A percentile compares a stretch with the other conserved stretches of the same genome.
Evolutionary conservation across 2,113 vertebrate species (phyloP).

Genomic region (Etia nguti): DNA sequence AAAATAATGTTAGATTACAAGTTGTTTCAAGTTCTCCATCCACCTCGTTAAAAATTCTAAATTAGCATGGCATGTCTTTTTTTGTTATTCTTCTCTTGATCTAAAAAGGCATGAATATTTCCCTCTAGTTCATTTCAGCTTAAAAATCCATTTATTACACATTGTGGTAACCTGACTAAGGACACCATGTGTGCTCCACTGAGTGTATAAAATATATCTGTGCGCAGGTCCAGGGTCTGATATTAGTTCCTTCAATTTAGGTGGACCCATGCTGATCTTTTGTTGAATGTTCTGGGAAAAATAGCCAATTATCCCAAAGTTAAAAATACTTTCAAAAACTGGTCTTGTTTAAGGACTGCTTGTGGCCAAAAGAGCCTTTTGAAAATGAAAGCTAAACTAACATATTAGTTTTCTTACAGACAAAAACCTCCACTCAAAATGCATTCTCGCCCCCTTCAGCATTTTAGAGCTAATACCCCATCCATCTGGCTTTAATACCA

Average conservation of each 20-base stretch:
- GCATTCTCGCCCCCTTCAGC: neutral
- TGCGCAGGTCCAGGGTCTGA: neutral
- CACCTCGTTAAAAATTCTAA: neutral
- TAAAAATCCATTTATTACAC: neutral
- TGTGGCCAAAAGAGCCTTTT: neutral
- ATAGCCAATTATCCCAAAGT: neutral
- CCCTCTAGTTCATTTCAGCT: neutral
- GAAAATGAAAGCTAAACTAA: neutral
- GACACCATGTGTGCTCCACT: neutral
- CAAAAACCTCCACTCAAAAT: neutral
- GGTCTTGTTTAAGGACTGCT: neutral
- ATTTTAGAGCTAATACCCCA: neutral
- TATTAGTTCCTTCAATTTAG: neutral
- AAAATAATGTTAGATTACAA: neutral
- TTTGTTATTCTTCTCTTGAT: neutral
- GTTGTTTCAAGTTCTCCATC: neutral
- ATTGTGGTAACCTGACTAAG: neutral
- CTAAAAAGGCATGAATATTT: neutral
- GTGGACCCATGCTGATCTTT: neutral
- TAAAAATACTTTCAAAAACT: neutral
- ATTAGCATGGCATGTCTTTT: neutral
- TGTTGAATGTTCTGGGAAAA: accelerated
- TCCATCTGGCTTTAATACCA: too few species aligned
- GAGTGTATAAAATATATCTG: neutral
- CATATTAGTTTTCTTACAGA: neutral